A percentile compares a stretch with the other conserved stretches of the same genome.
phyloP scores from a whole-genome alignment of 1,140 invertebrate species.

The Cherax quadricarinatus region DNA sequence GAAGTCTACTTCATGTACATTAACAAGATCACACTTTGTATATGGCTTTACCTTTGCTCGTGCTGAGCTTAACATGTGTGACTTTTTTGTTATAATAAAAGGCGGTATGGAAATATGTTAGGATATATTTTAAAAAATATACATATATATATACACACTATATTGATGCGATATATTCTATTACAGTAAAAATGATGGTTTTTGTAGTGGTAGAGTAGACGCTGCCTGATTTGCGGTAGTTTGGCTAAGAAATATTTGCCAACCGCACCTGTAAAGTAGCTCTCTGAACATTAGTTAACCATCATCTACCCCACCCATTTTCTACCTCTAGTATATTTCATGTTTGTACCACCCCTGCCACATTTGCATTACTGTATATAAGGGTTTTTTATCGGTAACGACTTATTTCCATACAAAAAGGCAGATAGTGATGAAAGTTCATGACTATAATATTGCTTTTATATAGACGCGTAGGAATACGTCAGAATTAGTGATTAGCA shows the following conservation, averaged over 20 bases:
- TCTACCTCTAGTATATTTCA: conserved; percentile 36
- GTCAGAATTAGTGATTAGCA: too few species aligned
- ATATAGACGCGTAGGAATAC: background rate
- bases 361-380: conserved; percentile 33
- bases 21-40: background rate
- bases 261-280: conserved; percentile 8
- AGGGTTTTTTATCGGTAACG: conserved; percentile 11
- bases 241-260: background rate
- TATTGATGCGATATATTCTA: conserved; percentile 50
- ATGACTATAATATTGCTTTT: background rate
- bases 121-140: conserved; percentile 28
- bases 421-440: too few species aligned
- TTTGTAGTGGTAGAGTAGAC: background rate
- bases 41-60: background rate
- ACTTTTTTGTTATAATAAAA: conserved; percentile 13
- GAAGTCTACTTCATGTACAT: background rate
- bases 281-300: background rate
- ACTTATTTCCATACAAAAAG: background rate
- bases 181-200: conserved; percentile 15
- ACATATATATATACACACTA: conserved; percentile 26
- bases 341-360: conserved; percentile 46
- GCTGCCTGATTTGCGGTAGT: background rate
- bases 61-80: background rate
- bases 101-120: conserved; percentile 52
- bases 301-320: conserved; percentile 11